These are phyloP conservation scores for Corydoras maculifer DNA, from an alignment of 2,113 vertebrate genomes.

Conservation along the genomic window DNA sequence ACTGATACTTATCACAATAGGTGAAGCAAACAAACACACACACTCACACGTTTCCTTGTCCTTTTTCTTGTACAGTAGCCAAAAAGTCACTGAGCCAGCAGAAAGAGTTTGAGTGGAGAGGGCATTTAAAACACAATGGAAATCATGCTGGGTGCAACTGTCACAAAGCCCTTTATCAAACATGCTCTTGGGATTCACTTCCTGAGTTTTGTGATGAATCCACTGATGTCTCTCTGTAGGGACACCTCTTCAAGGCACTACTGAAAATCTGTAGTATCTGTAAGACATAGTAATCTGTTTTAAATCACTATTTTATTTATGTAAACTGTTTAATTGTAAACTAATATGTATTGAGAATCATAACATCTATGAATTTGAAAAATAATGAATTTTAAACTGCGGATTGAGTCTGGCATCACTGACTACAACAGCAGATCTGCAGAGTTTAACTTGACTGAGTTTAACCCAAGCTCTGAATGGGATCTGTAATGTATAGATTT, in stretches of 20 bases:
- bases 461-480: no score
- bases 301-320: no score
- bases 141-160: constrained; percentile 43
- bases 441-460: no score
- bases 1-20: no score
- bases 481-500: no score
- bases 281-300: no score
- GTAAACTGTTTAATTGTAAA: no score
- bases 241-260: constrained; percentile 18
- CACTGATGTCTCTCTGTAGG: constrained; percentile 39
- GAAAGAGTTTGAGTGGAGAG: constrained; percentile 26
- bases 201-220: constrained; percentile 39
- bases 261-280: constrained; percentile 12
- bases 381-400: no score
- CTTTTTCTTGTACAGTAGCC: constrained; percentile 6
- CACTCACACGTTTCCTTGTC: background rate
- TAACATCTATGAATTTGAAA: no score
- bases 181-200: constrained; percentile 41
- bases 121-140: constrained; percentile 38
- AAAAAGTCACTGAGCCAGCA: constrained; percentile 21
- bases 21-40: background rate
- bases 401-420: no score
- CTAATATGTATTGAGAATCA: no score
- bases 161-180: constrained; percentile 45
- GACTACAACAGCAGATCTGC: no score